Evolutionary conservation across 1,140 invertebrate species (phyloP), one percentile per base, ranked within the genome.

Genomic region (Acromyrmex heyeri): DNA sequence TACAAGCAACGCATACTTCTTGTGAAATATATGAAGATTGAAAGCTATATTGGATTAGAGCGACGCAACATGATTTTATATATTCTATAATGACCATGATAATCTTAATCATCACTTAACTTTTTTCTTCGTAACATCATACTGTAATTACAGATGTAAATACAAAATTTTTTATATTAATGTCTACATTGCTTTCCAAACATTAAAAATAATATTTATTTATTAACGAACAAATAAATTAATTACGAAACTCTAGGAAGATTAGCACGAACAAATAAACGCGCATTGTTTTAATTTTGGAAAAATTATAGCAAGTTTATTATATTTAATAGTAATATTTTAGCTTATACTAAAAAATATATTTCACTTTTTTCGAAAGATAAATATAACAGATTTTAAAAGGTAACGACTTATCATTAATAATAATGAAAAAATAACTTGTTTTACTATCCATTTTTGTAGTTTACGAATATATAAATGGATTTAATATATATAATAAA

Each of bases 1-100:
- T 91, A 86, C 88, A 90, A 90, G 72, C 21, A 38, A 85, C 10
- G 53, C 62, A 57, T 44, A 78, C 34, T 86, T 59, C 38, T 78
- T 27, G 72, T 50, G 30, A 34, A 34, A 24, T 61, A 75, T 6
- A 24, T 83, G 30, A 62, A 62, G 57, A 83, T 83, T 61, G 57
- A 61, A 75, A 82, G 14, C 21, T 73, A 70, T 34, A 38, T 38
- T 57, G 44, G 12, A 81, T 70, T 21, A 70, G 18, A 81, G 10
- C 38, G 38, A 24, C 34, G 4, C 7, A 21, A n/a, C 34, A 70
- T 70, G 78, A 57, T 57, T 81, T 81, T 44, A 44, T 44, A 53
- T 50, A 50, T 50, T 50, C 24, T 44, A 78, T 24, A 57, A 21
- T 6, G 4, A 24, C n/a, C 38, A 44, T 44, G 2, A 44, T 44